Evolutionary conservation across 2,888 invertebrate species (phyloP).

Genomic region (Zygaena filipendulae): DNA sequence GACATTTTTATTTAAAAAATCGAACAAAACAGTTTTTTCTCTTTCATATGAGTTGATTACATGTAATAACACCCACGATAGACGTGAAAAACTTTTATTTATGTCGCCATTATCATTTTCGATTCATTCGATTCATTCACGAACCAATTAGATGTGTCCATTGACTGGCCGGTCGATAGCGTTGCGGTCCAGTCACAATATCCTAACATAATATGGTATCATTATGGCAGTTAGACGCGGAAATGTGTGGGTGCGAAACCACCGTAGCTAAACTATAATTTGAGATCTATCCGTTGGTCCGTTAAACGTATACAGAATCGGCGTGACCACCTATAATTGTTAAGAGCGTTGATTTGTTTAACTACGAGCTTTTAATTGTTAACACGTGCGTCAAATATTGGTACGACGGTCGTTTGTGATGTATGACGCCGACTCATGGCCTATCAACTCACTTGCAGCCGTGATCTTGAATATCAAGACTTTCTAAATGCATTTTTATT

Average conservation of each 20-base stretch:
- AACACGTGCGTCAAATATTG: slow-evolving; percentile 49
- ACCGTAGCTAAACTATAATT: slow-evolving; percentile 66
- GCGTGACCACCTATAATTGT: slow-evolving; percentile 51
- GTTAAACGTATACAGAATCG: slow-evolving; percentile 42
- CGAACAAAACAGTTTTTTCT: slow-evolving; percentile 18
- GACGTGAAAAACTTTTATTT: slow-evolving; percentile 29
- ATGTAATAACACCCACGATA: slow-evolving; percentile 26
- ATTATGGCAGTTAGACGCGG: slow-evolving; percentile 57
- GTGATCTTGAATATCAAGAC: too few relatives aligned
- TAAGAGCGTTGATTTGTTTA: slow-evolving; percentile 49
- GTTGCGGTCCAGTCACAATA: slow-evolving; percentile 43
- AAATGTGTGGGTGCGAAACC: slow-evolving; percentile 67
- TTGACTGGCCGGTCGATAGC: slow-evolving; percentile 41
- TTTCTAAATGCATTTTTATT: too few relatives aligned
- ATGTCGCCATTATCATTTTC: slow-evolving; percentile 30
- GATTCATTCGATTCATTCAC: slow-evolving; percentile 33
- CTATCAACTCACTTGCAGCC: too few relatives aligned
- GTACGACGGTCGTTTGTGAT: slow-evolving; percentile 26
- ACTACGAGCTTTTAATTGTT: slow-evolving; percentile 51
- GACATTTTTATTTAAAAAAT: too few relatives aligned
- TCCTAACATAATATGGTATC: slow-evolving; percentile 60
- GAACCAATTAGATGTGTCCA: slow-evolving; percentile 37
- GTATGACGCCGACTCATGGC: too few relatives aligned
- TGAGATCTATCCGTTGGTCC: slow-evolving; percentile 48
- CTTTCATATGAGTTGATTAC: slow-evolving; percentile 16